Evolutionary conservation across 2,113 vertebrate species (phyloP).

Genomic region (Crypturellus undulatus): DNA sequence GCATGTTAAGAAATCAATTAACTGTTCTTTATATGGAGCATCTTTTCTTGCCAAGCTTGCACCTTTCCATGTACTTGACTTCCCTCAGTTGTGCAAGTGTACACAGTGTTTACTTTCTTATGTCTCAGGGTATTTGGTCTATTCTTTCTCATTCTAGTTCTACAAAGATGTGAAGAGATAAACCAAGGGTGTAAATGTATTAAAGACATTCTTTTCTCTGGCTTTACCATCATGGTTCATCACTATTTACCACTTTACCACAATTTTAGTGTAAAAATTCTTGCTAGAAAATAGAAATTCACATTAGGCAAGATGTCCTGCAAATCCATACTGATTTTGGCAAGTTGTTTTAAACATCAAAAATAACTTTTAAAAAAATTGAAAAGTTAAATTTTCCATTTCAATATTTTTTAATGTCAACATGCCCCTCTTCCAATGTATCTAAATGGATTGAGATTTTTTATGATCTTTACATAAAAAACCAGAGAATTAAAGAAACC

Average conservation of each 20-base stretch:
- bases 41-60: not conserved
- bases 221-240: accelerated
- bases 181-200: not conserved
- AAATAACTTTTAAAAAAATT: too few species aligned
- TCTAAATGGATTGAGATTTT: not conserved
- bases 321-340: not conserved
- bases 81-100: not conserved
- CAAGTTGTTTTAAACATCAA: not conserved
- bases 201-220: not conserved
- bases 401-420: not conserved
- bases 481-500: not conserved
- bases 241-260: not conserved
- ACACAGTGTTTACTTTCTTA: accelerated
- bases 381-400: not conserved
- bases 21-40: accelerated
- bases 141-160: not conserved
- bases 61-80: not conserved
- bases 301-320: not conserved
- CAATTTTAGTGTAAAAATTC: not conserved
- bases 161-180: not conserved
- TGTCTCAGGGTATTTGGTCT: accelerated
- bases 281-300: not conserved
- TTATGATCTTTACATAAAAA: not conserved
- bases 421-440: not conserved
- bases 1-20: not conserved